phyloP scores from a whole-genome alignment of 2,113 vertebrate species.

The Apaloderma vittatum region DNA sequence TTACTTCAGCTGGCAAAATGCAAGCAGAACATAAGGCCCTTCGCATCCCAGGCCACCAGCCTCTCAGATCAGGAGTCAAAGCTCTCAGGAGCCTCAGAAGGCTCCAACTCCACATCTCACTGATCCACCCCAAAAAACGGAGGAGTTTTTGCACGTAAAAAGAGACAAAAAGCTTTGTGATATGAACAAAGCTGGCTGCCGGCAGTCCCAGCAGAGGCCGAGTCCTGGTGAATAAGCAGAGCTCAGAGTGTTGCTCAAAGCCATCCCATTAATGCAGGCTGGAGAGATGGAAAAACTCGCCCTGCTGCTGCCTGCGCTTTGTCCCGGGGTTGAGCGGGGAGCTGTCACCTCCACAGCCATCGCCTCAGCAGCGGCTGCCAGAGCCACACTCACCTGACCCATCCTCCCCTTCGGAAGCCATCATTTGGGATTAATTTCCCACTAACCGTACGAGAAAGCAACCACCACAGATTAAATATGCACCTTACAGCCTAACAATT shows the following conservation, averaged over 20 bases:
- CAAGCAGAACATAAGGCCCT: not conserved
- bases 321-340: not conserved
- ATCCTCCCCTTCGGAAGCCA: not conserved
- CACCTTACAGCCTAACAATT: not conserved
- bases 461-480: not conserved
- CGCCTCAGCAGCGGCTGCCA: not conserved
- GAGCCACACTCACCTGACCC: not conserved
- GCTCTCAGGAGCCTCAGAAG: not conserved
- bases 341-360: not conserved
- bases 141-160: rapidly evolving
- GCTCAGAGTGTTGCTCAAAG: not conserved
- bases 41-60: not conserved
- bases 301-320: not conserved
- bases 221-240: not conserved
- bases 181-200: not conserved
- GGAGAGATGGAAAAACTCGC: not conserved
- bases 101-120: not conserved
- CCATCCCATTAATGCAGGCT: not conserved
- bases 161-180: not conserved
- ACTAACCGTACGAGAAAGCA: not conserved
- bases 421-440: not conserved
- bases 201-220: not conserved
- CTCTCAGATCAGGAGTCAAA: not conserved
- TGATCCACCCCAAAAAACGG: not conserved
- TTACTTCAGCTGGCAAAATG: not conserved